Evolutionary conservation across 37 sponge, comb jelly and placozoan species (phyloP).

Genomic region (Geodia barretti): DNA sequence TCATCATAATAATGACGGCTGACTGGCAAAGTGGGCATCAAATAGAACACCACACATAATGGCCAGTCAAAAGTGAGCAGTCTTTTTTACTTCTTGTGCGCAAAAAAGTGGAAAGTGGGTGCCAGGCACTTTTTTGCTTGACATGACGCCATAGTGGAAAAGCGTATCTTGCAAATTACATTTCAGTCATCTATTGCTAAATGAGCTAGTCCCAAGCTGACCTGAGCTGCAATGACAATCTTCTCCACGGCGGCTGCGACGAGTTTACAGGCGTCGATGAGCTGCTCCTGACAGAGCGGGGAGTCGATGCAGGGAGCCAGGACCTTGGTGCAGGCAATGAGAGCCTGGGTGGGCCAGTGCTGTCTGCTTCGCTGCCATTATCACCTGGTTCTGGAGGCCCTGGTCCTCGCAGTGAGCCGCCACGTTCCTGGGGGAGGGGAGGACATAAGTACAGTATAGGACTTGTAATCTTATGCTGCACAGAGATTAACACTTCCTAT

Average conservation of each 20-base stretch:
- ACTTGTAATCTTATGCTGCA: no score
- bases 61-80: no score
- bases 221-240: constrained; percentile 31
- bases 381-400: not conserved
- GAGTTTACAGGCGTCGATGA: constrained; percentile 62
- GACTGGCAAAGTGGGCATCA: not conserved
- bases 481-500: no score
- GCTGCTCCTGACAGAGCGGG: constrained; percentile 74
- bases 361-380: constrained; percentile 80
- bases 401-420: constrained; percentile 82
- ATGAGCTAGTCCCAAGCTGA: constrained; percentile 1
- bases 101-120: no score
- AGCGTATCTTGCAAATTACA: no score
- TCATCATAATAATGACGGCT: not conserved
- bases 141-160: no score
- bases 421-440: constrained; percentile 42
- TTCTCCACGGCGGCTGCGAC: constrained; percentile 41
- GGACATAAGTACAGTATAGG: not conserved
- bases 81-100: no score
- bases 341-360: constrained; percentile 80
- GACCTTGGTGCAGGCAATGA: constrained; percentile 34
- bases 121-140: no score
- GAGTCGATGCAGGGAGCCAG: constrained; percentile 44
- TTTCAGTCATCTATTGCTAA: no score
- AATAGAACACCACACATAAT: no score